phyloP scores from a whole-genome alignment of 1,140 invertebrate species.

The Onthophagus taurus region DNA sequence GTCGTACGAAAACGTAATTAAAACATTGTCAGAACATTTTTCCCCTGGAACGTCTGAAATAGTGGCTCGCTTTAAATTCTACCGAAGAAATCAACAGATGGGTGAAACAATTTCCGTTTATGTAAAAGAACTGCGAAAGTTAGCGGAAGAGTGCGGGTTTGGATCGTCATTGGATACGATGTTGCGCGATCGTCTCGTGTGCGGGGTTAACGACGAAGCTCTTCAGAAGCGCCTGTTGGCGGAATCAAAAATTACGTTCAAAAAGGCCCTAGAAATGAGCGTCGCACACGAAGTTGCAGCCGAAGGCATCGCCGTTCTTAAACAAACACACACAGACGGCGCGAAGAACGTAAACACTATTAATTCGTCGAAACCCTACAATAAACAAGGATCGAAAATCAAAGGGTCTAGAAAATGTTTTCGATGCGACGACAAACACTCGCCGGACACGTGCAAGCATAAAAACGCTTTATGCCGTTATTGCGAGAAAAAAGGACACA shows the following conservation, averaged over 20 bases:
- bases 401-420: background rate
- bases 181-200: slow-evolving; percentile 5
- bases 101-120: background rate
- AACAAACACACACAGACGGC: background rate
- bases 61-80: background rate
- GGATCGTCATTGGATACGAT: slow-evolving; percentile 1
- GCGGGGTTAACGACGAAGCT: background rate
- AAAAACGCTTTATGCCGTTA: background rate
- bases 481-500: slow-evolving; percentile 1
- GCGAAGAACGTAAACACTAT: background rate
- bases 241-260: background rate
- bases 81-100: background rate
- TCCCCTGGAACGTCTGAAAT: background rate
- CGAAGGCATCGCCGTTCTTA: background rate
- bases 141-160: slow-evolving; percentile 3
- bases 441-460: no score
- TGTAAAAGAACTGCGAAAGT: background rate
- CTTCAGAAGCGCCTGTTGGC: slow-evolving; percentile 1
- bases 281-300: background rate
- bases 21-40: no score
- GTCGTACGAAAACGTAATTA: no score
- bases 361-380: no score
- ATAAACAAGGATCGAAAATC: background rate
- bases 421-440: no score
- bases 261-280: background rate